A percentile compares a stretch with the other conserved stretches of the same genome.
phyloP scores from a whole-genome alignment of 53 echinoderm and acorn worm genomes.

The Paelopatides confundens region DNA sequence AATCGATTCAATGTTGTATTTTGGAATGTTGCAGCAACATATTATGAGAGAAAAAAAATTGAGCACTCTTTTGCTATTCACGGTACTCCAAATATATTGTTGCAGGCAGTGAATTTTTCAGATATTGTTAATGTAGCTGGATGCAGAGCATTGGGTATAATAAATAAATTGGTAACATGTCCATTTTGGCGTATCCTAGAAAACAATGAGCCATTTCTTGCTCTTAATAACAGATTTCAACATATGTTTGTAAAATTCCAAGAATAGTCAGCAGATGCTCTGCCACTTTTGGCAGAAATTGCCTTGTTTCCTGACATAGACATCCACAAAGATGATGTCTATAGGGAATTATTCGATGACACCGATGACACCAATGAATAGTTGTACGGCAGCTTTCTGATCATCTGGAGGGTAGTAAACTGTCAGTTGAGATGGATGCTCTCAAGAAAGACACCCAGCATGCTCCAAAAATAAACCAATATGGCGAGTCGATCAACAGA shows the following conservation, averaged over 20 bases:
- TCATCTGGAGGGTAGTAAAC: too few species aligned
- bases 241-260: not conserved
- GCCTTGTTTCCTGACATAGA: not conserved
- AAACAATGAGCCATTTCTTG: not conserved
- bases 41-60: slow-evolving; percentile 7
- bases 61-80: not conserved
- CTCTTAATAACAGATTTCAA: not conserved
- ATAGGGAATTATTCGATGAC: not conserved
- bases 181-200: slow-evolving; percentile 17
- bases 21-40: slow-evolving; percentile 31
- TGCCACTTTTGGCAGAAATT: not conserved
- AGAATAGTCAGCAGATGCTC: slow-evolving; percentile 14
- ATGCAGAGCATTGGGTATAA: slow-evolving; percentile 12
- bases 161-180: slow-evolving; percentile 25
- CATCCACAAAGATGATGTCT: not conserved
- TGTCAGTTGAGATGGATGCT: too few species aligned
- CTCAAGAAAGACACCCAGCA: too few species aligned
- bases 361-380: not conserved
- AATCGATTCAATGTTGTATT: slow-evolving; percentile 36
- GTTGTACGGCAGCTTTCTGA: too few species aligned
- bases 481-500: too few species aligned
- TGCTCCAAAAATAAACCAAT: too few species aligned
- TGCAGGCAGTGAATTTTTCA: not conserved
- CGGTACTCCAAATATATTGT: not conserved
- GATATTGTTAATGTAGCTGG: slow-evolving; percentile 26